Evolutionary conservation across 2,113 vertebrate genomes (phyloP).

Genomic region (Kobus ellipsiprymnus): DNA sequence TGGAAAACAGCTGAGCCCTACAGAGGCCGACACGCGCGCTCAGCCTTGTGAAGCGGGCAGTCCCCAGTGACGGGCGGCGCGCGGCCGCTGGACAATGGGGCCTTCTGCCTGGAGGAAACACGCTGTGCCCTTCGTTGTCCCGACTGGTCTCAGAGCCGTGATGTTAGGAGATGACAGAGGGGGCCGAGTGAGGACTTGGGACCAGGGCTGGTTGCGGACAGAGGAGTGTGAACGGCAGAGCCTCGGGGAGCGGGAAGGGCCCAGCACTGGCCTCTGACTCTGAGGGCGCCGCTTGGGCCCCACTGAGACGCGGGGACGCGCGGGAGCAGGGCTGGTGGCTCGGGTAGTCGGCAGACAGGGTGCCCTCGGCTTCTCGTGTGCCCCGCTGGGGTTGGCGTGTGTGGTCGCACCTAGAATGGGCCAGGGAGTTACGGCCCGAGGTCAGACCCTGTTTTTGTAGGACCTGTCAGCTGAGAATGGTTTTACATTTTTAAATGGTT

Average conservation of each 20-base stretch:
- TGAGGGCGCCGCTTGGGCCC: background rate
- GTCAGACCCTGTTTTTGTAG: background rate
- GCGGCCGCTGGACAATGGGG: background rate
- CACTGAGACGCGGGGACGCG: too few relatives aligned
- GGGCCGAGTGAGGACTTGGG: background rate
- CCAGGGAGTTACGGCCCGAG: background rate
- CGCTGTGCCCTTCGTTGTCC: background rate
- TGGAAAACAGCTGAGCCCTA: background rate
- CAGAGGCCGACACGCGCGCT: rapidly evolving
- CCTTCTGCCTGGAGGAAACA: background rate
- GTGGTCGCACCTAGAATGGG: background rate
- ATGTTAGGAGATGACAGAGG: background rate
- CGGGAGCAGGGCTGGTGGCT: background rate
- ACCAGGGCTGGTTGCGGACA: background rate
- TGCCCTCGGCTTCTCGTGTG: background rate
- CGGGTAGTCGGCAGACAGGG: background rate
- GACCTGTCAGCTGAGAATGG: background rate
- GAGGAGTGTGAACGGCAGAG: background rate
- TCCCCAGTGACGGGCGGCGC: rapidly evolving
- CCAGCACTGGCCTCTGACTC: background rate
- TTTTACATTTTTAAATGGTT: background rate
- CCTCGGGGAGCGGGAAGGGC: background rate
- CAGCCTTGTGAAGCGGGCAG: background rate
- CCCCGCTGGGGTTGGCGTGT: too few relatives aligned
- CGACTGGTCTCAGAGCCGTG: background rate